Evolutionary conservation across 2,113 vertebrate species (phyloP).

Genomic region (Pyxicephalus adspersus): DNA sequence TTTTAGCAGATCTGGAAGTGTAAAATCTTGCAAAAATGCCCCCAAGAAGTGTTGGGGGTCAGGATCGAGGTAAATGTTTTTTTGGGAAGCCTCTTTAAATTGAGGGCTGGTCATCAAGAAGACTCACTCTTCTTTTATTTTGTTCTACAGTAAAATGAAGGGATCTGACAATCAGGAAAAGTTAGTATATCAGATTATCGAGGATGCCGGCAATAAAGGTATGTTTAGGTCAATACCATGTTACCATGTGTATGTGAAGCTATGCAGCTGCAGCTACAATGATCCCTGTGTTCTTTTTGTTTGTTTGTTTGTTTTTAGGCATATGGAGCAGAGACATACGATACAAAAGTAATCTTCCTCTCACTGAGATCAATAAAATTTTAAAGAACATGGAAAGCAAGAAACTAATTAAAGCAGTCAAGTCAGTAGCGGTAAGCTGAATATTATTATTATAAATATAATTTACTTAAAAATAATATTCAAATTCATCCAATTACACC

Average conservation of each 20-base stretch:
- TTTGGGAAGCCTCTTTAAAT: no score
- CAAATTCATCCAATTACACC: no score
- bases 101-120: no score
- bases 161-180: conserved; percentile 99
- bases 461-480: no score
- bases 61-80: no score
- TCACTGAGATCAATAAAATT: conserved; percentile 98
- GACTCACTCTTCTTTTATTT: neutral
- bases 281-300: neutral
- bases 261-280: neutral
- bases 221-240: conserved; percentile 34
- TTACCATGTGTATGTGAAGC: no score
- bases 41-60: no score
- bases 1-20: no score
- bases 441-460: no score
- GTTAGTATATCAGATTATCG: conserved; percentile 97
- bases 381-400: conserved; percentile 98
- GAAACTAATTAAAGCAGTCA: conserved; percentile 98
- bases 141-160: conserved; percentile 93
- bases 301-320: conserved; percentile 68
- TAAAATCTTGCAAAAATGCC: no score
- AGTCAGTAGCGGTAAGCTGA: conserved; percentile 95
- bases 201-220: conserved; percentile 98
- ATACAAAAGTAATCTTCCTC: conserved; percentile 96
- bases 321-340: conserved; percentile 98